These are phyloP conservation scores for Megalops cyprinoides DNA, from an alignment of 2,797 vertebrate genomes.

Conservation along the genomic window DNA sequence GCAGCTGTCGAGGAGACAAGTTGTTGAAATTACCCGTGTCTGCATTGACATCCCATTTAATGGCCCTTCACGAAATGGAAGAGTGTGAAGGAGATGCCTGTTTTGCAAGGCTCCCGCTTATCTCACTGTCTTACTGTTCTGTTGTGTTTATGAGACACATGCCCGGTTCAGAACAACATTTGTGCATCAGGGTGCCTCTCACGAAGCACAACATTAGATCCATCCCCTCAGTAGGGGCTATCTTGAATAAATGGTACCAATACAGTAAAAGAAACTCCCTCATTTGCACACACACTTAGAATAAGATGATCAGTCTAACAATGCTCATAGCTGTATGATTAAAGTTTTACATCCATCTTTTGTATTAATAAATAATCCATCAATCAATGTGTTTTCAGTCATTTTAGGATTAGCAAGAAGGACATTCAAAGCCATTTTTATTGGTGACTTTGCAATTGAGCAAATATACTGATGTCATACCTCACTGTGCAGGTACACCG, in stretches of 20 bases:
- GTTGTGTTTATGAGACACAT: too few relatives aligned
- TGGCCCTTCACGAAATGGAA: neutral
- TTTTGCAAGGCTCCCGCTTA: neutral
- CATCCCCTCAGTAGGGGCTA: too few relatives aligned
- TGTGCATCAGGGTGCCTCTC: too few relatives aligned
- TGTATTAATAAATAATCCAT: too few relatives aligned
- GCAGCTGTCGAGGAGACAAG: constrained; percentile 58
- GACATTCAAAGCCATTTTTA: neutral
- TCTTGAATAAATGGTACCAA: too few relatives aligned
- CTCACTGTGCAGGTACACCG: constrained; percentile 79
- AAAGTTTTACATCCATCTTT: neutral
- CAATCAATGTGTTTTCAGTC: too few relatives aligned
- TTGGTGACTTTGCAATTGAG: neutral
- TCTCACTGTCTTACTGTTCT: neutral
- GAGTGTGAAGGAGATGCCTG: neutral
- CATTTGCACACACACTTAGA: neutral
- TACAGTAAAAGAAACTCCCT: neutral
- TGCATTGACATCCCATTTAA: neutral
- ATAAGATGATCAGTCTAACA: neutral
- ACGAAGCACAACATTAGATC: too few relatives aligned
- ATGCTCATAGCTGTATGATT: neutral
- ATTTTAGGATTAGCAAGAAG: too few relatives aligned
- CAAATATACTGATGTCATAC: neutral
- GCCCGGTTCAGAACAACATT: too few relatives aligned
- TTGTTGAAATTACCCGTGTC: neutral